These are phyloP conservation scores for Tenthredo scrophulariae DNA, from an alignment of 2,888 invertebrate genomes.

Conservation along the genomic window DNA sequence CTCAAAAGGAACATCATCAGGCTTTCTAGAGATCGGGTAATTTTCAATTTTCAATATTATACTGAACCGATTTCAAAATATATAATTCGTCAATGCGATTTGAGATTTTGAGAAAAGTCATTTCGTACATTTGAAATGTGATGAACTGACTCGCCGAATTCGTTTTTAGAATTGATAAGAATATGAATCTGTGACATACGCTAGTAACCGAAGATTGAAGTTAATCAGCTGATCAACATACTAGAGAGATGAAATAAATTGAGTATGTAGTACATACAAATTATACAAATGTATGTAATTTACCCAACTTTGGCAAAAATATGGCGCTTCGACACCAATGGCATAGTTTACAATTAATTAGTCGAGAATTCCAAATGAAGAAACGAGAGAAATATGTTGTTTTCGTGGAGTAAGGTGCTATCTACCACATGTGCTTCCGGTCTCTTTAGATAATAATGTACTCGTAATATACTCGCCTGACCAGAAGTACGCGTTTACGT, in stretches of 20 bases:
- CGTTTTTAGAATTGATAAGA: no score
- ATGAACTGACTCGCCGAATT: no score
- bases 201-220: no score
- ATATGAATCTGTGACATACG: no score
- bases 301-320: neutral
- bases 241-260: no score
- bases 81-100: neutral
- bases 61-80: neutral
- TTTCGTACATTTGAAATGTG: neutral
- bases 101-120: neutral
- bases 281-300: neutral
- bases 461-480: neutral
- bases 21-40: slow-evolving; percentile 84
- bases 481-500: neutral
- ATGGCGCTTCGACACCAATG: neutral
- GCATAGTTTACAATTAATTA: neutral
- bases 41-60: slow-evolving; percentile 17
- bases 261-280: neutral
- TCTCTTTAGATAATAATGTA: neutral
- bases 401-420: neutral
- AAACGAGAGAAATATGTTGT: neutral
- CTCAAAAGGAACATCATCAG: slow-evolving; percentile 83
- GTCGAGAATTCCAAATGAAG: neutral
- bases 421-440: neutral
- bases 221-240: no score